Evolutionary conservation across 2,113 vertebrate genomes (phyloP), one percentile per base, ranked within the genome.

Genomic region (Gambusia affinis): DNA sequence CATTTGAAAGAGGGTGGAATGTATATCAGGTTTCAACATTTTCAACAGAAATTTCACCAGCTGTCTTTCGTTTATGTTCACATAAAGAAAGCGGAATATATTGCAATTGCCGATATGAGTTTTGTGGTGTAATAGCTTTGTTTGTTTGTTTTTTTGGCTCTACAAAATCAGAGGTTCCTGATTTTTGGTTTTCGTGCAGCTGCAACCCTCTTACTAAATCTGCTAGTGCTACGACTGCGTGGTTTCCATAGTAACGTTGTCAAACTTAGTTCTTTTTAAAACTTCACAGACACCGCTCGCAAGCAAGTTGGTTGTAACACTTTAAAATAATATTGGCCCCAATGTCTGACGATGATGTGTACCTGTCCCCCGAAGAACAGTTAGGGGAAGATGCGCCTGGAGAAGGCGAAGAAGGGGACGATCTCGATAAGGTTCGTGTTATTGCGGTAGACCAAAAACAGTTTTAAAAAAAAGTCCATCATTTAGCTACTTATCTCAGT

Each of bases 171-270:
- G 44, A 47, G 14, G 44, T 19, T 47, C 44, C 14, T 47, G 44
- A 47, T 47, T 17, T 17, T 47, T 47, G 39, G 14, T 47, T 47
- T 47, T 17, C 4, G 12, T 44, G 12, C 15, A 15, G 4, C 15
- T 44, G 42, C 15, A 17, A 15, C 12, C 42, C 15, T 44, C 42
- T 17, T 44, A 44, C 42, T 1, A 17, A 17, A 14, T 19, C 14
- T 19, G 2, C 14, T 7, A 14, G 60, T 14, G 31, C 17, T 22
- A 11, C 4, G 31, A 8, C 8, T 65, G 33, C 8, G 27, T 27
- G 1, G 89, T 91, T 87, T 35, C 87, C 77, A 91, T 88, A 72
- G 85, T 57, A 86, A 85, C 82, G 0, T 2, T 17, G 47, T 27
- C 64, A 79, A n/a, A 73, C 51, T 17, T 12, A 2, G 19, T 54